Base-by-base conservation (phyloP, 2,113 vertebrate species). In the Pteronura brasiliensis region DNA sequence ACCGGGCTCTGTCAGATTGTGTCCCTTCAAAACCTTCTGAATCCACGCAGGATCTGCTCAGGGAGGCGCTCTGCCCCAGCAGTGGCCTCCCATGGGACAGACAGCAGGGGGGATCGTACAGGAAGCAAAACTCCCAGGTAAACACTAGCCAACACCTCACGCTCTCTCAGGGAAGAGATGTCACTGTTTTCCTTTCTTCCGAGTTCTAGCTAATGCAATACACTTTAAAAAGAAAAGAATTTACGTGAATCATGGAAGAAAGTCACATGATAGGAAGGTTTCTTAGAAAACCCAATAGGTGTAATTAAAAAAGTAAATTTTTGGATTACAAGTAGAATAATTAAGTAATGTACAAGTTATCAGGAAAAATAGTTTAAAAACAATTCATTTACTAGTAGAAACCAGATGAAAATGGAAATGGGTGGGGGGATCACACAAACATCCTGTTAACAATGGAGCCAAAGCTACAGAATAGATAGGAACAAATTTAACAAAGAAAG, bases 371-470 rank as follows among this genome's bases (percentile, higher is more conserved):
- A 57, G 17, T 72, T 91, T 47, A 31, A 31, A 87, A 55, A 83
- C 21, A 94, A 59, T 61, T 79, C 12, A 90, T 87, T 92, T 74
- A 61, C 25, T 80, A 89, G 36, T 69, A 92, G 55, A 90, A 97
- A 90, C 31, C 13, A 90, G 36, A 92, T 13, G 47, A 44, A 83
- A 59, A 96, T 84, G 69, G 39, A 96, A 77, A 74, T 31, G 15
- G 5, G 0, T 52, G 1, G 61, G 39, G 44, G n/a, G 20, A 14
- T 29, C 14, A 57, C 23, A 67, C 17, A 93, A 39, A 85, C 15
- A 49, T 10, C 27, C 4, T 49, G 55, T 59, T 80, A 96, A 72
- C 4, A 79, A 82, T 4, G 89, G 36, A 87, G 7, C 12, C 49
- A 94, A 96, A 74, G 84, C 71, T 87, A 69, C 15, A 94, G 39